phyloP scores from a whole-genome alignment of 2,888 invertebrate genomes.

The Masnerella sp. region DNA sequence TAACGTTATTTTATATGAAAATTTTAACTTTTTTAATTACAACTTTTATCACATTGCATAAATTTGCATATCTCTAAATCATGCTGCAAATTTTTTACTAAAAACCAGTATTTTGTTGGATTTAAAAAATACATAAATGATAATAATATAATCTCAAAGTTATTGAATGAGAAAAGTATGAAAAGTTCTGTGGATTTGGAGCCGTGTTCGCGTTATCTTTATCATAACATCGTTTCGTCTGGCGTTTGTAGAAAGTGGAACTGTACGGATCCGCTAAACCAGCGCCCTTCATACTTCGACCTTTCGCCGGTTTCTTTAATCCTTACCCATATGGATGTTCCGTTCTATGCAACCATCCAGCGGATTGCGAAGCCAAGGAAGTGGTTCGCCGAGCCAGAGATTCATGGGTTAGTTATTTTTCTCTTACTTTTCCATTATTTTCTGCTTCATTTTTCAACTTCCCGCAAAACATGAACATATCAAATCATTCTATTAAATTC shows the following conservation, averaged over 20 bases:
- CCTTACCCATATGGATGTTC: constrained; percentile 90
- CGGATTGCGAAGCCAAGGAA: constrained; percentile 85
- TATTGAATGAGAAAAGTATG: too few species aligned
- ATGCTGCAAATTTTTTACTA: too few species aligned
- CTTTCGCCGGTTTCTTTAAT: constrained; percentile 89
- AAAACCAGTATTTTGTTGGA: too few species aligned
- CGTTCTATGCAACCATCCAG: constrained; percentile 90
- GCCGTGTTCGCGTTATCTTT: constrained; percentile 17
- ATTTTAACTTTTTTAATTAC: too few species aligned
- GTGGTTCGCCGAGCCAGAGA: constrained; percentile 86
- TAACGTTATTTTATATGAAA: too few species aligned
- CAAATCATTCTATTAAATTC: not conserved
- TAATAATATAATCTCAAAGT: too few species aligned
- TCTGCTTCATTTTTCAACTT: not conserved
- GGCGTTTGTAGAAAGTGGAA: constrained; percentile 68
- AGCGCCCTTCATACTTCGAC: constrained; percentile 86
- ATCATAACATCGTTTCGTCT: constrained; percentile 28
- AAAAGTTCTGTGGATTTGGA: not conserved
- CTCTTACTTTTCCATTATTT: constrained; percentile 4
- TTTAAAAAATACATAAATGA: too few species aligned
- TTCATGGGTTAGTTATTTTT: constrained; percentile 80
- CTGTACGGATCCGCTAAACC: constrained; percentile 78
- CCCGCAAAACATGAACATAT: not conserved
- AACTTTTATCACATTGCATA: too few species aligned
- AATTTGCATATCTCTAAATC: too few species aligned